Base-by-base conservation (phyloP, 2,797 vertebrate genomes). In the Lepus townsendii region DNA sequence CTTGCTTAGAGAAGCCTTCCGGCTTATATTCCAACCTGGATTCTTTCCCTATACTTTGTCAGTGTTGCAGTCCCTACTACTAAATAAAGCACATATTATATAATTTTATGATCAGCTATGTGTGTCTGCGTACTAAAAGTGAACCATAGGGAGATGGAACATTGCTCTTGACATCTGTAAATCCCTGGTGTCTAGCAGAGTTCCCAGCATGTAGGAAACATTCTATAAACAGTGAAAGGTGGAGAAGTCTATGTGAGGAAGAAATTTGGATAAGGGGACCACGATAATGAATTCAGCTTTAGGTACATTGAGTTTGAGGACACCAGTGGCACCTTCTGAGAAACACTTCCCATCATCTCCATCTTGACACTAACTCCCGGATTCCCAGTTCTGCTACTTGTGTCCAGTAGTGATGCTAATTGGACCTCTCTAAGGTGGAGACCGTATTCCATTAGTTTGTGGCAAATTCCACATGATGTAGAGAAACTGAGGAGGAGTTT, bases 391-490 rank as follows among this genome's bases (percentile, higher is more conserved):
- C 19, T 95, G 13, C 47, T 54, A 9, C 8, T 10, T 8, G 2
- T 90, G 26, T 90, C 57, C 93, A 83, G 20, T 83, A 73, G 38
- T 71, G 60, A 54, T 83, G 35, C n/a, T 42, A 14, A 76, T 9
- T 90, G 69, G 35, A 78, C 11, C 32, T 35, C 17, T 63, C 89
- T 50, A 32, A 19, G 38, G 17, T 69, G 60, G 9, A 38, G 42
- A 90, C 69, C 85, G 38, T n/a, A 68, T 75, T 93, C 85, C 69
- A 12, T 88, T 85, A 63, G 63, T 17, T 13, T 88, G 78, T 78
- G 73, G 69, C 30, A 89, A 47, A 20, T n/a, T 57, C 20, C 47
- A 88, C 54, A 5, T 27, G 60, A 62, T 54, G 75, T 68, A 60
- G 26, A n/a, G 47, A 78, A 76, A 90, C 30, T 27, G 42, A 88